Conservation (phyloP, 2,888 invertebrate genomes). For the Stenodera caucasica region DNA sequence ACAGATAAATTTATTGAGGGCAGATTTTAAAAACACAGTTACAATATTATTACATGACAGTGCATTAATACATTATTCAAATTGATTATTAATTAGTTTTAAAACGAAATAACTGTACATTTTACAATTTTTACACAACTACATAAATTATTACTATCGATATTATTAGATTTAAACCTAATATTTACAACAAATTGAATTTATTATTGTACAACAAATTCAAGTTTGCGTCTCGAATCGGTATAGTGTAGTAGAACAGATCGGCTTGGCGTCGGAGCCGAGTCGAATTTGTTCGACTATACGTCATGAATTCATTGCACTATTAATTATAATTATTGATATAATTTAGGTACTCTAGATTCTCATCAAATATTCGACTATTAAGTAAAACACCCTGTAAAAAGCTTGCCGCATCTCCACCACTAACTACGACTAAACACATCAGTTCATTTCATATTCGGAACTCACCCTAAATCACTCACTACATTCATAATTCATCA, state of each 20-base stretch:
- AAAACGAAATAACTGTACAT: slow-evolving; percentile 25
- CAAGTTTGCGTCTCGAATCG: background rate
- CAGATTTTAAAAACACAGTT: slow-evolving; percentile 41
- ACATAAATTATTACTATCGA: slow-evolving; percentile 31
- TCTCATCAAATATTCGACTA: background rate
- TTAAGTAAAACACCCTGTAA: slow-evolving; percentile 11
- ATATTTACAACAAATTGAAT: slow-evolving; percentile 31
- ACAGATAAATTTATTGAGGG: slow-evolving; percentile 38
- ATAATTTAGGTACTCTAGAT: slow-evolving; percentile 7
- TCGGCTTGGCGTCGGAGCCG: too few species aligned
- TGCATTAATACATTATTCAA: slow-evolving; percentile 31
- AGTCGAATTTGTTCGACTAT: too few species aligned
- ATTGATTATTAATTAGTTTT: slow-evolving; percentile 14
- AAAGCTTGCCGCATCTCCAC: background rate
- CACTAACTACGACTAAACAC: slow-evolving; percentile 1
- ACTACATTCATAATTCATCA: slow-evolving; percentile 21
- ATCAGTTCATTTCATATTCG: too few species aligned
- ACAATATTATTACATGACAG: slow-evolving; percentile 36
- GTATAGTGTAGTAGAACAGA: too few species aligned
- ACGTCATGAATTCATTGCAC: slow-evolving; percentile 6
- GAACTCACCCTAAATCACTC: slow-evolving; percentile 12
- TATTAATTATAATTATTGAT: background rate
- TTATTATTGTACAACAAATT: background rate
- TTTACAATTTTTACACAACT: slow-evolving; percentile 24
- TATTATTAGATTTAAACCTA: slow-evolving; percentile 32